phyloP scores from a whole-genome alignment of 2,113 vertebrate species.

The Redunca redunca region DNA sequence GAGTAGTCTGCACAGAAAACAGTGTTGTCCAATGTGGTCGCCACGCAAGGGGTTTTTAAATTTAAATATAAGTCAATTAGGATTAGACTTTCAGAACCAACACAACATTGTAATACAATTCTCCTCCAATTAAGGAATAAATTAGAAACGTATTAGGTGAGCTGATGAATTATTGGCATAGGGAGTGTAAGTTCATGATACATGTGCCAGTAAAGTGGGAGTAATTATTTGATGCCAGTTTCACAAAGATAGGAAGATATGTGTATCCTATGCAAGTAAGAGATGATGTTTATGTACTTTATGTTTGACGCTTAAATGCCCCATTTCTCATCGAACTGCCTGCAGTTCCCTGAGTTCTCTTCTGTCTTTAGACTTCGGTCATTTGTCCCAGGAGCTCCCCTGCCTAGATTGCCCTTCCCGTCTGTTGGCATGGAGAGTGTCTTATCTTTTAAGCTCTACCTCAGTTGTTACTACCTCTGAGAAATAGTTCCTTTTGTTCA shows the following conservation, averaged over 20 bases:
- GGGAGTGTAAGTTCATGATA: neutral
- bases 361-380: neutral
- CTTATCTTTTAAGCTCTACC: neutral
- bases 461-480: neutral
- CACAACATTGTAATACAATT: neutral
- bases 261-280: neutral
- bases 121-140: neutral
- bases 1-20: rapidly evolving
- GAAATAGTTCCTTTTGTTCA: neutral
- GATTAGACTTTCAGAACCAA: neutral
- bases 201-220: neutral
- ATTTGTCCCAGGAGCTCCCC: neutral
- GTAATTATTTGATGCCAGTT: neutral
- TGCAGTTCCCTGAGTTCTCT: neutral
- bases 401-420: too few species aligned
- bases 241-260: neutral
- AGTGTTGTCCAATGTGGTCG: rapidly evolving
- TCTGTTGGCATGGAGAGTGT: neutral
- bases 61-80: neutral
- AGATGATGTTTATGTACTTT: neutral
- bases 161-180: neutral
- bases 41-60: neutral
- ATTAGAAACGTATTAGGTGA: neutral
- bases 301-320: neutral
- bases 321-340: neutral